A percentile compares a stretch with the other conserved stretches of the same genome.
Conservation (phyloP, 2,888 invertebrate genomes). For the Desoria tigrina region DNA sequence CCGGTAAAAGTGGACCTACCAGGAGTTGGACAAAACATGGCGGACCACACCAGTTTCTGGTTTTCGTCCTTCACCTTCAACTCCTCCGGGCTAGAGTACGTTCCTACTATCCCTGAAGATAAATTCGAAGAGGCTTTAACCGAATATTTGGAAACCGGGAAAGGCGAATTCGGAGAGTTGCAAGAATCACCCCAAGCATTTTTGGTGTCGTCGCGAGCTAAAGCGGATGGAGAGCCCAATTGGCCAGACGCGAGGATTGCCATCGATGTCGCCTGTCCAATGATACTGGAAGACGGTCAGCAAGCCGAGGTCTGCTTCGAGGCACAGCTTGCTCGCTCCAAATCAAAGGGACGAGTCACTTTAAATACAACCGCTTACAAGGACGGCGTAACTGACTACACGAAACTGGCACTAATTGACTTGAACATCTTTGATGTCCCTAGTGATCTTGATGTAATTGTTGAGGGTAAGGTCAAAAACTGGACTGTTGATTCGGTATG, state of each 20-base stretch:
- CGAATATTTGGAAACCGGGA: background rate
- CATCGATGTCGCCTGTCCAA: background rate
- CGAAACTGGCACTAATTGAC: constrained; percentile 1
- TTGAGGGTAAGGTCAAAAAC: constrained; percentile 7
- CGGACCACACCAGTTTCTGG: no score
- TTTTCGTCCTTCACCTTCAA: no score
- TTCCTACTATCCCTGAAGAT: background rate
- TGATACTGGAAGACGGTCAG: background rate
- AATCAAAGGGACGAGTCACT: background rate
- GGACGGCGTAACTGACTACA: background rate
- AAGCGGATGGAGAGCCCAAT: background rate
- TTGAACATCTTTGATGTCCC: background rate
- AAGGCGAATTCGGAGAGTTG: background rate
- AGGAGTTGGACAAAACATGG: constrained; percentile 48
- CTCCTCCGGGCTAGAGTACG: background rate
- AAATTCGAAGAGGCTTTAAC: background rate
- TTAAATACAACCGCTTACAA: background rate
- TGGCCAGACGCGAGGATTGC: background rate
- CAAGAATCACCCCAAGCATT: background rate
- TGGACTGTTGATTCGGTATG: no score
- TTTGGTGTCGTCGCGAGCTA: background rate
- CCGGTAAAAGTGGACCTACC: constrained; percentile 43
- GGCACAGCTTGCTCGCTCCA: background rate
- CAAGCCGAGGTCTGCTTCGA: background rate
- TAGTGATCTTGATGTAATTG: background rate